A percentile compares a stretch with the other conserved stretches of the same genome.
Conservation (phyloP, 2,797 vertebrate species). For the Pangasius krempfi region DNA sequence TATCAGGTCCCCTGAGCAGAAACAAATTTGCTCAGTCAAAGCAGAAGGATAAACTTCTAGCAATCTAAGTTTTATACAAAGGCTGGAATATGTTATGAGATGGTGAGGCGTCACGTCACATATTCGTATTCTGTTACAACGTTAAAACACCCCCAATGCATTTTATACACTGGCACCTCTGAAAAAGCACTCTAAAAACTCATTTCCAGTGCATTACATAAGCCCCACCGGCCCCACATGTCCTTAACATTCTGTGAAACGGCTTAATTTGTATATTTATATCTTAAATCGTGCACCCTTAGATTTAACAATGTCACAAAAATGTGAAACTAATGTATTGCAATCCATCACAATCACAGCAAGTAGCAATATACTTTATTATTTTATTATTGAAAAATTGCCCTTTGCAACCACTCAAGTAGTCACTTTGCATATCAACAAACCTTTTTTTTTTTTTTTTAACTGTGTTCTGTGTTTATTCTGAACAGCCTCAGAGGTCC, state of each 20-base stretch:
- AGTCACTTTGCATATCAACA: neutral
- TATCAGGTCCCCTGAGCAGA: neutral
- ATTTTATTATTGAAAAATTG: neutral
- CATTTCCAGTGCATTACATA: neutral
- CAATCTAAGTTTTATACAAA: neutral
- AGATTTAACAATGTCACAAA: neutral
- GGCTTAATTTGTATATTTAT: neutral
- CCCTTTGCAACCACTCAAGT: neutral
- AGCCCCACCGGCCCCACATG: neutral
- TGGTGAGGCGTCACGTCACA: neutral
- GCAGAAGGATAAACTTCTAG: neutral
- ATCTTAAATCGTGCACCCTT: neutral
- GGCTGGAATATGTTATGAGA: neutral
- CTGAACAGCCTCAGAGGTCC: neutral
- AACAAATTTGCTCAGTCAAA: neutral
- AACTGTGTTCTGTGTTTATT: neutral
- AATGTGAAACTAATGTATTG: neutral
- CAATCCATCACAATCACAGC: neutral
- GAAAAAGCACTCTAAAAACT: neutral
- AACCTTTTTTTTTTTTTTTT: neutral
- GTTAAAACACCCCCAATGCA: neutral
- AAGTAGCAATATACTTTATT: neutral
- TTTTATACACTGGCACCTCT: neutral
- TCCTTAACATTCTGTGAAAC: neutral
- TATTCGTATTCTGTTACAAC: neutral